Evolutionary conservation across 2,797 vertebrate species (phyloP).

Genomic region (Sorex maritimensis): DNA sequence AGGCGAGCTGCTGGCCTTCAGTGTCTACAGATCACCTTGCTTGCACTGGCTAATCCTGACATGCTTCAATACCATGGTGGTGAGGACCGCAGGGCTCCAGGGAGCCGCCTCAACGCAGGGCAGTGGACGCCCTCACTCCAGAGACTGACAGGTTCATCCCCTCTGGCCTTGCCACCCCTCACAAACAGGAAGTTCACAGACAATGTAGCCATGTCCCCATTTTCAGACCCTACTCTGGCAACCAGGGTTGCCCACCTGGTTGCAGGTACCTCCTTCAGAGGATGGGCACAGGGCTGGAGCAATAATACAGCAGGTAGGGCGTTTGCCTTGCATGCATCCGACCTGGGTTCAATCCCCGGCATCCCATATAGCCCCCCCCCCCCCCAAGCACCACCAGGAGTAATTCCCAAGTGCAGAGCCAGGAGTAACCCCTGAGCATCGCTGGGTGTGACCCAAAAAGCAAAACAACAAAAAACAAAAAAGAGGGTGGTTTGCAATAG

Average conservation of each 20-base stretch:
- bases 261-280: neutral
- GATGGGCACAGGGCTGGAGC: neutral
- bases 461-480: too few species aligned
- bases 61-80: neutral
- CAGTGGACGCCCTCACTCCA: too few species aligned
- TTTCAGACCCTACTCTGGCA: neutral
- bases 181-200: neutral
- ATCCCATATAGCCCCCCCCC: too few species aligned
- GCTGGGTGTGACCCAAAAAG: too few species aligned
- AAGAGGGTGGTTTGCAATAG: too few species aligned
- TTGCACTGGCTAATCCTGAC: neutral
- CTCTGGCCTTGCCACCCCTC: neutral
- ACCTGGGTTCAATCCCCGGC: too few species aligned
- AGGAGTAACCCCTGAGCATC: too few species aligned
- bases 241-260: neutral
- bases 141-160: too few species aligned
- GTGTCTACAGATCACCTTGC: neutral
- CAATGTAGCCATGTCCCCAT: neutral
- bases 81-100: neutral
- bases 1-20: neutral
- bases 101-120: neutral
- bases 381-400: too few species aligned
- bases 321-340: too few species aligned
- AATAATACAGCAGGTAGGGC: too few species aligned
- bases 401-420: too few species aligned